These are phyloP conservation scores for Drosophila mulleri DNA, from an alignment of 2,888 invertebrate genomes.

Conservation along the genomic window DNA sequence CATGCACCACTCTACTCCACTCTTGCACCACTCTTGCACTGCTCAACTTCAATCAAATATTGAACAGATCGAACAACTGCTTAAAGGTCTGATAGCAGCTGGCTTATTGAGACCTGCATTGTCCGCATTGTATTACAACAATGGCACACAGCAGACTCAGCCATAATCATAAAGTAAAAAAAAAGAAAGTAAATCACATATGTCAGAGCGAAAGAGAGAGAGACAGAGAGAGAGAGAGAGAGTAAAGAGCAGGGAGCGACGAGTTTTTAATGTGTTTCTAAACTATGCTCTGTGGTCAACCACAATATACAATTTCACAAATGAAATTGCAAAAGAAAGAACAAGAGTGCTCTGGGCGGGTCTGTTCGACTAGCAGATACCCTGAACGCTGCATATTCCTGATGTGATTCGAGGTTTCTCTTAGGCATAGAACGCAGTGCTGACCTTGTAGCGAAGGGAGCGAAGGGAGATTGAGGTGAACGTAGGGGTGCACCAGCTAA, in stretches of 20 bases:
- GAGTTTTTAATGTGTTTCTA: slow-evolving; percentile 1
- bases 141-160: not conserved
- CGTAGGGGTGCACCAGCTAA: too few species aligned
- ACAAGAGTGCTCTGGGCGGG: not conserved
- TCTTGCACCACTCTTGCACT: not conserved
- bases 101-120: not conserved
- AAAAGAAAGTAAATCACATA: not conserved
- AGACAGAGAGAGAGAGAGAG: too few species aligned
- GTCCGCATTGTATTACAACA: not conserved
- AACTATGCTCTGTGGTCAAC: not conserved
- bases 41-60: slow-evolving; percentile 17
- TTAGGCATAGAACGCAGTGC: too few species aligned
- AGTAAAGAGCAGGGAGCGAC: not conserved
- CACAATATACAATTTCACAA: slow-evolving; percentile 6
- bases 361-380: not conserved
- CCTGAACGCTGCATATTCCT: not conserved
- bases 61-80: slow-evolving; percentile 12
- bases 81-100: not conserved
- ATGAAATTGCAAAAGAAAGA: slow-evolving; percentile 1
- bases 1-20: not conserved
- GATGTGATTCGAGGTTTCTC: too few species aligned
- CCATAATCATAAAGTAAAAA: not conserved
- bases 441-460: too few species aligned
- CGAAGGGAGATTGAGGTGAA: too few species aligned
- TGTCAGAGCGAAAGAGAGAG: too few species aligned